Base-by-base conservation (phyloP, 2,113 vertebrate species). In the Clinocottus analis region DNA sequence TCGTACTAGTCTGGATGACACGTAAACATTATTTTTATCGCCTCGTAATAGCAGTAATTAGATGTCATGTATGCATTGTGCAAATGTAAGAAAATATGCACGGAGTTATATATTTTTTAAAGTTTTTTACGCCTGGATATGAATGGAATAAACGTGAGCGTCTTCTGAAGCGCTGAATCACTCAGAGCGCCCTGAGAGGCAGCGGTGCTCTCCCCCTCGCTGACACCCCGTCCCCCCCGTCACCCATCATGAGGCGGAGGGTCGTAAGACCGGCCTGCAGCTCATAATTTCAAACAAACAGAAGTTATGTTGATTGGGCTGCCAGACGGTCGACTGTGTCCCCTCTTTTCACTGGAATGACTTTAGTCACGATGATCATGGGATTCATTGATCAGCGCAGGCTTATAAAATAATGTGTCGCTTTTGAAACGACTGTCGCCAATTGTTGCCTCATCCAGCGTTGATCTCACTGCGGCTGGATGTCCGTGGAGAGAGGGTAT, bases 171-270 rank as follows among this genome's bases (percentile, higher is more conserved):
- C 1, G 29, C 9, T 53, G 21, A 84, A 84, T 78, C 65, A 66
- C 82, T 71, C 60, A 33, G 19, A 87, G 59, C 35, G 23, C 31
- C 35, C 33, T 60, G 49, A 43, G 66, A 65, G 53, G 83, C 5
- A 72, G 60, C n/a, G 55, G 61, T 27, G 43, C 31, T 39, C 66
- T 79, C 35, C n/a, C n/a, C n/a, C n/a, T 45, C 35, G 29, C 41
- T 66, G 51, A 74, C 60, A 39, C 27, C 60, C 19, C 0, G 21
- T 60, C 70, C 85, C 69, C 82, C 49, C 49, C 47, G 6, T 7
- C 35, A 6, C 84, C 84, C 41, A 53, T 84, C 88, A 90, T 93
- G 93, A 88, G 63, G 76, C n/a, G 67, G 65, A 72, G 72, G 86
- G 82, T 86, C 10, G 0, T 82, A 87, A 89, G 47, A 68, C 53